Conservation (phyloP, 2,888 invertebrate species). For the Zootermopsis nevadensis region DNA sequence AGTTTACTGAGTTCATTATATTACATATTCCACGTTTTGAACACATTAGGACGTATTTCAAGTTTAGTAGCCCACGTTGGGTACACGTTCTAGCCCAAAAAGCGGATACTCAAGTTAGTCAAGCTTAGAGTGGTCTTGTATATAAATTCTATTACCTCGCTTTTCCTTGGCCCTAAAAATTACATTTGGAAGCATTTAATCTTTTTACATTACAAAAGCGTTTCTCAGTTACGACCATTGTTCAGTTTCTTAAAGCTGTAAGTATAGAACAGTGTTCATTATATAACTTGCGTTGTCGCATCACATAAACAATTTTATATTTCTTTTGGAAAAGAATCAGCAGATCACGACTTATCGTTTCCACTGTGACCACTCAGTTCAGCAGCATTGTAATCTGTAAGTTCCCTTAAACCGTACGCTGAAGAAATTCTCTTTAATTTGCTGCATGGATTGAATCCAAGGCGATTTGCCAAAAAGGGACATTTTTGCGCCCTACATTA, state of each 20-base stretch:
- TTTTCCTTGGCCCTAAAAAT: no score
- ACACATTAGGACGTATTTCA: no score
- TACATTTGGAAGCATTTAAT: no score
- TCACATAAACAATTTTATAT: neutral
- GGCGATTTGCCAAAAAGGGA: neutral
- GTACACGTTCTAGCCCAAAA: no score
- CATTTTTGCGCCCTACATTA: conserved; percentile 19
- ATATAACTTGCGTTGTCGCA: neutral
- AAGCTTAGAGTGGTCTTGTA: no score
- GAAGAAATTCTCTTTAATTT: neutral
- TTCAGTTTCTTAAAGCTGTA: neutral
- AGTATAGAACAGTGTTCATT: neutral
- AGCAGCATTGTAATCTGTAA: neutral
- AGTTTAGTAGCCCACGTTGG: no score
- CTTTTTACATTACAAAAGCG: neutral
- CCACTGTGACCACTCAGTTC: neutral
- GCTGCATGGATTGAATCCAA: conserved; percentile 1
- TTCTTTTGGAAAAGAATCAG: neutral
- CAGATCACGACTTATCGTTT: no score
- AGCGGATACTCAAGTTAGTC: no score
- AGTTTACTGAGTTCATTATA: no score
- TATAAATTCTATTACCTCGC: no score
- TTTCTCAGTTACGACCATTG: neutral
- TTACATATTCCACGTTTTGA: no score
- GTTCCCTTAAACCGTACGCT: neutral